A percentile compares a stretch with the other conserved stretches of the same genome.
Evolutionary conservation across 92 coral and sea anemone genomes (phyloP).

Genomic region (Epizoanthus scotinus): DNA sequence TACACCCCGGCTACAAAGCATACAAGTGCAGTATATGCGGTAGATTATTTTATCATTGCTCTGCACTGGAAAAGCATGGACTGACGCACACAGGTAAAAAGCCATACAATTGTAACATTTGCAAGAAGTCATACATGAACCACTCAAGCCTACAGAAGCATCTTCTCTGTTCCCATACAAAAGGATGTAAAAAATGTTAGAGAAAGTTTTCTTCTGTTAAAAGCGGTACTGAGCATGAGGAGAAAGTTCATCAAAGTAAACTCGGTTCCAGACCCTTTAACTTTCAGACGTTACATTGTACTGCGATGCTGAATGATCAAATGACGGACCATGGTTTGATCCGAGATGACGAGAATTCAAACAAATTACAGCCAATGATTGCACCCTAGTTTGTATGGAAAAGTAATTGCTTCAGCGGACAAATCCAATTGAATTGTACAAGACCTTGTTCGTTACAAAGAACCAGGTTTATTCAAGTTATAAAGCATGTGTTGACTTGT

Average conservation of each 20-base stretch:
- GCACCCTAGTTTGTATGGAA: background rate
- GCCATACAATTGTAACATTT: background rate
- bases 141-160: background rate
- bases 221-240: too few relatives aligned
- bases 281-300: background rate
- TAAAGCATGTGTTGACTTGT: too few relatives aligned
- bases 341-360: background rate
- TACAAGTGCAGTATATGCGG: background rate
- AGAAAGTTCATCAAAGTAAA: background rate
- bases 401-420: background rate
- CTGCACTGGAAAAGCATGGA: background rate
- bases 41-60: background rate
- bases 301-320: background rate
- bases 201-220: too few relatives aligned
- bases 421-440: too few relatives aligned
- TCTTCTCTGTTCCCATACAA: background rate
- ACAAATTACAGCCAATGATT: background rate
- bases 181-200: too few relatives aligned
- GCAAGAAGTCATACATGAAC: background rate
- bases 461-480: too few relatives aligned
- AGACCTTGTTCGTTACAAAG: too few relatives aligned
- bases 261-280: background rate
- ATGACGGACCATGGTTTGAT: conserved; percentile 7
- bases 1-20: conserved; percentile 3
- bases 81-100: background rate